These are phyloP conservation scores for Bombus sibiricus DNA, from an alignment of 1,140 invertebrate genomes.

Conservation along the genomic window DNA sequence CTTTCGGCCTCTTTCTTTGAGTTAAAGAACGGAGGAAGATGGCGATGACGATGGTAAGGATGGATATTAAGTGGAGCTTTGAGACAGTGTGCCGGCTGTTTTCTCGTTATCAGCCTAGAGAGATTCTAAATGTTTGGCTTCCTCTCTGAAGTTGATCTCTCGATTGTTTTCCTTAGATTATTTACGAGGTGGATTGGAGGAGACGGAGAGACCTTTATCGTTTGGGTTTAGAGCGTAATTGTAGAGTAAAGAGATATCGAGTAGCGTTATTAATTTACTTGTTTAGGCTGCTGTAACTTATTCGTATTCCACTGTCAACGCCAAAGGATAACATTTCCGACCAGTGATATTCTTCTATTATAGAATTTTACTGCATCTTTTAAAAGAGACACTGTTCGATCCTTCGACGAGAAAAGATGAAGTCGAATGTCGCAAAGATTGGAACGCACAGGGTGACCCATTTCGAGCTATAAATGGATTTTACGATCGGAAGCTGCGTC, in stretches of 20 bases:
- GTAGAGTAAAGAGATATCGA: too few relatives aligned
- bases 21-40: not conserved
- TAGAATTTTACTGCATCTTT: not conserved
- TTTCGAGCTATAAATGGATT: constrained; percentile 14
- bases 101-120: not conserved
- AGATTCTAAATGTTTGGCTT: constrained; percentile 19
- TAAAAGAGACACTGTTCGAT: not conserved
- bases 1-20: not conserved
- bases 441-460: constrained; percentile 1
- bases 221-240: not conserved
- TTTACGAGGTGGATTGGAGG: not conserved
- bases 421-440: not conserved
- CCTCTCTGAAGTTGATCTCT: not conserved
- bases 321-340: too few relatives aligned
- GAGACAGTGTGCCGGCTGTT: not conserved
- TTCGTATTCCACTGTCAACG: too few relatives aligned
- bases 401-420: not conserved
- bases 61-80: constrained; percentile 33
- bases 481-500: constrained; percentile 17
- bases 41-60: not conserved
- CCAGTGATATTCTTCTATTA: not conserved
- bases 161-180: not conserved
- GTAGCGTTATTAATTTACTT: too few relatives aligned
- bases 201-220: not conserved
- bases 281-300: too few relatives aligned